A percentile compares a stretch with the other conserved stretches of the same genome.
phyloP scores from a whole-genome alignment of 2,113 vertebrate species.

The Notothenia rossii region DNA sequence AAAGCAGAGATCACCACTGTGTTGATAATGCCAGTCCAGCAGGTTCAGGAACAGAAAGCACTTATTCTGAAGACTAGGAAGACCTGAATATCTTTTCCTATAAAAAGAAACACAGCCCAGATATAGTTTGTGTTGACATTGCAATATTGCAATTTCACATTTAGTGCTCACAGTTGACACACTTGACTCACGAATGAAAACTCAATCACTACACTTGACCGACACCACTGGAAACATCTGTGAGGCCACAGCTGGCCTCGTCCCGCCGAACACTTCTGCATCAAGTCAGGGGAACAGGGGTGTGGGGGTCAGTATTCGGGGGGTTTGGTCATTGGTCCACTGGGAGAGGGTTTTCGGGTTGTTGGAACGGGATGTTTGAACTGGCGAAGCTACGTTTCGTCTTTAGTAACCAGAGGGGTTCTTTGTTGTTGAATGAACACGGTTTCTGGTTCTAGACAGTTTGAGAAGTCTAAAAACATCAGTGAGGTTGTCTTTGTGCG shows the following conservation, averaged over 20 bases:
- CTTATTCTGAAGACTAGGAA: constrained; percentile 88
- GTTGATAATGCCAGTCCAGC: constrained; percentile 93
- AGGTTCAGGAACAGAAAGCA: constrained; percentile 95
- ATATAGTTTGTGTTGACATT: constrained; percentile 83
- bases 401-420: too few species aligned
- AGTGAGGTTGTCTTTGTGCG: too few species aligned
- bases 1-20: constrained; percentile 83
- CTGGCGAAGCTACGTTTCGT: too few species aligned
- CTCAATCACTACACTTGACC: constrained; percentile 92
- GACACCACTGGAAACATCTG: constrained; percentile 87
- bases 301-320: not conserved
- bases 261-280: constrained; percentile 53
- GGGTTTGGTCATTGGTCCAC: not conserved
- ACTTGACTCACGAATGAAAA: constrained; percentile 89
- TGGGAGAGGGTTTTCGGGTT: not conserved
- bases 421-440: too few species aligned
- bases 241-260: constrained; percentile 89
- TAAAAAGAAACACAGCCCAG: constrained; percentile 82
- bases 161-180: constrained; percentile 93
- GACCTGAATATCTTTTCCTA: constrained; percentile 88
- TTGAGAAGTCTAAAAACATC: too few species aligned
- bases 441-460: too few species aligned
- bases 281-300: constrained; percentile 39
- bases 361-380: too few species aligned
- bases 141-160: constrained; percentile 91